Conservation (phyloP, 1,140 invertebrate genomes). For the Cotesia chilonis region DNA sequence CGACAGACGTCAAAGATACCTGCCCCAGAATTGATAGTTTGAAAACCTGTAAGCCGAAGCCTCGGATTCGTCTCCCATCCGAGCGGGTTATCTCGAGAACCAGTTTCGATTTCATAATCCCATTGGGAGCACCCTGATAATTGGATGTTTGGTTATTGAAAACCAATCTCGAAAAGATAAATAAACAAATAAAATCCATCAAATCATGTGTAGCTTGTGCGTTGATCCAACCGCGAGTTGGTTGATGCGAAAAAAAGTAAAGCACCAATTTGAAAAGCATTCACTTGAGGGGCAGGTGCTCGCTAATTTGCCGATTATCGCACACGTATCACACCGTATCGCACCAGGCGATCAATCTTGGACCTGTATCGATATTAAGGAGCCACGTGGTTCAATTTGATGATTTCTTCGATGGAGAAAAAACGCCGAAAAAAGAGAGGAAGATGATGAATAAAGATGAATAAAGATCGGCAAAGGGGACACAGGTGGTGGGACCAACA, state of each 20-base stretch:
- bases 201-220: conserved; percentile 22
- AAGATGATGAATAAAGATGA: conserved; percentile 12
- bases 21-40: neutral
- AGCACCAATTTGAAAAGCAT: neutral
- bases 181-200: conserved; percentile 35
- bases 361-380: no score
- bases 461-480: conserved; percentile 6
- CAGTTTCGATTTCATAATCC: no score
- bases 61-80: no score
- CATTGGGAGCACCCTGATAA: conserved; percentile 35
- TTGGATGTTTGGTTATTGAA: conserved; percentile 48
- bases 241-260: conserved; percentile 14
- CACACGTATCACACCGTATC: conserved; percentile 36
- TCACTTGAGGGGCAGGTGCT: conserved; percentile 24
- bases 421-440: neutral
- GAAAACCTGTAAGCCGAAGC: no score
- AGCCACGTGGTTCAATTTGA: no score
- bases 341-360: neutral
- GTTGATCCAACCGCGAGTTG: conserved; percentile 29
- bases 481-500: conserved; percentile 29
- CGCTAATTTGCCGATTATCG: conserved; percentile 48
- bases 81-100: no score
- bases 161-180: conserved; percentile 38
- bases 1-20: conserved; percentile 19
- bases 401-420: neutral